Evolutionary conservation across 2,113 vertebrate genomes (phyloP).

Genomic region (Orcinus orca): DNA sequence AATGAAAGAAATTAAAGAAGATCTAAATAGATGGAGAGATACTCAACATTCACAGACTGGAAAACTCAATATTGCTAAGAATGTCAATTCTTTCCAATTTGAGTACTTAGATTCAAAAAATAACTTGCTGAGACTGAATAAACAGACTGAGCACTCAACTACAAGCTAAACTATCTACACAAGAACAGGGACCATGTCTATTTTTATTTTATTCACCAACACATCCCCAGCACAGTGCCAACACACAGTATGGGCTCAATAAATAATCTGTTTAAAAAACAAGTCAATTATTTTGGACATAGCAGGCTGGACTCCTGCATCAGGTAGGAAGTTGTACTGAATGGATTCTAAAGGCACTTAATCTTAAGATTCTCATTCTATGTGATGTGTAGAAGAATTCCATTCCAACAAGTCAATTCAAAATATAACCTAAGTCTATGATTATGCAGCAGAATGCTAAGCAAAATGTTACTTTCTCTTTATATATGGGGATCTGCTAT

Average conservation of each 20-base stretch:
- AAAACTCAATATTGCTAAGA: background rate
- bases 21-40: background rate
- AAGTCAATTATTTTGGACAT: background rate
- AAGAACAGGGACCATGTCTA: background rate
- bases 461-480: background rate
- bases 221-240: background rate
- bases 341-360: background rate
- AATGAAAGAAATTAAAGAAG: background rate
- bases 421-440: constrained; percentile 15
- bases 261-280: background rate
- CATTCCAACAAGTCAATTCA: background rate
- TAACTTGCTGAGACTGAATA: background rate
- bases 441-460: background rate
- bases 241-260: background rate
- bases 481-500: background rate
- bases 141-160: background rate
- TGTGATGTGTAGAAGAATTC: background rate
- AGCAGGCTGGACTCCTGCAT: background rate
- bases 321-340: background rate
- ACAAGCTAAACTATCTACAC: background rate
- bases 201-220: background rate
- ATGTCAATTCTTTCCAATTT: background rate
- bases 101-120: background rate
- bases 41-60: background rate
- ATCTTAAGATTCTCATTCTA: constrained; percentile 21